A percentile compares a stretch with the other conserved stretches of the same genome.
Evolutionary conservation across 1,140 invertebrate species (phyloP).

Genomic region (Apis dorsata): DNA sequence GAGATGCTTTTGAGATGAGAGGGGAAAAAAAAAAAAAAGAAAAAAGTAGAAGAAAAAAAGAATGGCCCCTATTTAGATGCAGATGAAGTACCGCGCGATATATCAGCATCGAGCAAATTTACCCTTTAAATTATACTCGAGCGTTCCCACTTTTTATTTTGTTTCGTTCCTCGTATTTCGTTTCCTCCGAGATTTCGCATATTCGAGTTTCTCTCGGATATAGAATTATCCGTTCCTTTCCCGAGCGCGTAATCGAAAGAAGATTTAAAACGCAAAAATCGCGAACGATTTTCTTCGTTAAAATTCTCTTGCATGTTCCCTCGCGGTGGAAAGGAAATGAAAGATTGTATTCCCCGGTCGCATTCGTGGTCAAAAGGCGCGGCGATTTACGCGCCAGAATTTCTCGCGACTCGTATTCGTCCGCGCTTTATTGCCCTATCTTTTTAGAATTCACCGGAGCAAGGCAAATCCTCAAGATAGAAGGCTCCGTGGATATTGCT

Average conservation of each 20-base stretch:
- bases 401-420: not conserved
- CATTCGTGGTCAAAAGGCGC: not conserved
- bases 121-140: not conserved
- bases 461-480: slow-evolving; percentile 18
- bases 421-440: slow-evolving; percentile 7
- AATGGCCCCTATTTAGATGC: slow-evolving; percentile 31
- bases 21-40: not conserved
- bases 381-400: not conserved
- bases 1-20: not conserved
- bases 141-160: not conserved
- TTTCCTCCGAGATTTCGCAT: no score
- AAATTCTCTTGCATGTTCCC: no score
- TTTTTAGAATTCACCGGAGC: slow-evolving; percentile 14
- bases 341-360: not conserved
- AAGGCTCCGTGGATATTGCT: slow-evolving; percentile 45
- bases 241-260: not conserved
- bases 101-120: slow-evolving; percentile 22
- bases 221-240: not conserved
- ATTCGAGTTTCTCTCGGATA: not conserved
- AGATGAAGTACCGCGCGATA: slow-evolving; percentile 5
- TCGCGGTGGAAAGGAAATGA: no score
- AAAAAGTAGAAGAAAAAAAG: not conserved
- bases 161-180: not conserved
- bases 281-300: not conserved
- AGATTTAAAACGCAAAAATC: no score